phyloP scores from a whole-genome alignment of 1,140 invertebrate genomes.

The Procambarus virginalis region DNA sequence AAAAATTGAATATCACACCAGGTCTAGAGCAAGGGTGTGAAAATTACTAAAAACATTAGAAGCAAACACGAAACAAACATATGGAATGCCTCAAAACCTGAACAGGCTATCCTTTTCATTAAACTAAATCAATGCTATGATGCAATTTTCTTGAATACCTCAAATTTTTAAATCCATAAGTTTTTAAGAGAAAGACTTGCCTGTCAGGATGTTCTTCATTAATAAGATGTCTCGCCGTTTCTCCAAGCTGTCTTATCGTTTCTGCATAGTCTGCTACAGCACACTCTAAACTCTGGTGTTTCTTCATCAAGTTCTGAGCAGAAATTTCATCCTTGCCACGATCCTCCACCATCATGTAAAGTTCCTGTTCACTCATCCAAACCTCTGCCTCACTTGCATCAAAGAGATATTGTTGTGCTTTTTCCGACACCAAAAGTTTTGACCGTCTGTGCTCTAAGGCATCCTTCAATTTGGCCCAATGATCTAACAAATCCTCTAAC shows the following conservation, averaged over 20 bases:
- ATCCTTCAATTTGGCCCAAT: constrained; percentile 95
- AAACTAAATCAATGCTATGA: no score
- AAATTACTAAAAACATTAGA: no score
- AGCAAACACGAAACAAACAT: no score
- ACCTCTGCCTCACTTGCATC: constrained; percentile 99
- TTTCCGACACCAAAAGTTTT: constrained; percentile 81
- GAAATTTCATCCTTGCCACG: constrained; percentile 99
- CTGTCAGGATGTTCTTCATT: constrained; percentile 87
- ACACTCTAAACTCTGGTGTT: constrained; percentile 95
- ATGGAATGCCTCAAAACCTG: no score
- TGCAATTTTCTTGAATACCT: no score
- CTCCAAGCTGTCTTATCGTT: constrained; percentile 94
- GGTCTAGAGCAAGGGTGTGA: no score
- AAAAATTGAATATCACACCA: no score
- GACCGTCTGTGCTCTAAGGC: constrained; percentile 81
- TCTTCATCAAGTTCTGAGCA: constrained; percentile 99
- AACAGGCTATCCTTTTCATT: no score
- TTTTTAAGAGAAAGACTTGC: constrained; percentile 70
- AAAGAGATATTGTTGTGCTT: constrained; percentile 94
- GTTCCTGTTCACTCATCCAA: constrained; percentile 99
- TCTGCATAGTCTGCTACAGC: constrained; percentile 98
- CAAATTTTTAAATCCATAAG: no score
- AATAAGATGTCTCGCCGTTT: constrained; percentile 93
- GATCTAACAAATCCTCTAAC: constrained; percentile 90
- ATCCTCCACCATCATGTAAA: constrained; percentile 99